Percentiles rank a stretch among this genome's conserved stretches.
Evolutionary conservation across 2,888 invertebrate species (phyloP).

Genomic region (Acanthococcus lagerstroemiae): DNA sequence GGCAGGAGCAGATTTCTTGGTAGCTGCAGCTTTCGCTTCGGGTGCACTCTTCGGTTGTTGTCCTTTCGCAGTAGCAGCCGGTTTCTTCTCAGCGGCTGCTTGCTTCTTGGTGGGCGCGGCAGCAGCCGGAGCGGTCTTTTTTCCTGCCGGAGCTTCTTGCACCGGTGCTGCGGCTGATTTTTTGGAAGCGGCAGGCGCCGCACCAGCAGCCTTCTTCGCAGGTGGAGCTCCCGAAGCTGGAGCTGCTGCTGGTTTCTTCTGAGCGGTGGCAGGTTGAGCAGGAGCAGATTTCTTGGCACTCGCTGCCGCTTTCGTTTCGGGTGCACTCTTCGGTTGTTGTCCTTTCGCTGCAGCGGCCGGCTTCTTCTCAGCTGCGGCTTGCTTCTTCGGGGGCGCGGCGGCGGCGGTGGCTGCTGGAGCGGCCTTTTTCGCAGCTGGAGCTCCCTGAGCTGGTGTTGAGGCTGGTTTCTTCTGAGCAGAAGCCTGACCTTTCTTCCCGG

Average conservation of each 20-base stretch:
- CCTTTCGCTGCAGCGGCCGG: not conserved
- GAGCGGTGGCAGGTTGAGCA: constrained; percentile 7
- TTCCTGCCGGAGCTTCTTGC: constrained; percentile 27
- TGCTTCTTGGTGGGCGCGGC: constrained; percentile 10
- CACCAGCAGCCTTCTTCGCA: constrained; percentile 26
- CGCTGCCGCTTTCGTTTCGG: constrained; percentile 1
- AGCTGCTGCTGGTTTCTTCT: constrained; percentile 27
- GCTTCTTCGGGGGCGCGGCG: constrained; percentile 10
- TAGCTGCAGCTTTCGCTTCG: not conserved
- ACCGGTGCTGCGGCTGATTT: constrained; percentile 27
- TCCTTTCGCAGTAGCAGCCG: not conserved
- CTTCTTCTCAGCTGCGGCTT: not conserved
- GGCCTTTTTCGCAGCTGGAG: constrained; percentile 29
- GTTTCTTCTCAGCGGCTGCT: not conserved
- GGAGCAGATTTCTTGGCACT: constrained; percentile 25
- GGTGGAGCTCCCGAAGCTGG: no score
- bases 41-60: not conserved
- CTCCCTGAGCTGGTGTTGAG: constrained; percentile 28
- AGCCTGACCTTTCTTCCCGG: constrained; percentile 20
- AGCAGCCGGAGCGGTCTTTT: constrained; percentile 22
- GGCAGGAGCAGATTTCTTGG: constrained; percentile 33
- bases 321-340: not conserved
- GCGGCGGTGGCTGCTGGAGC: no score
- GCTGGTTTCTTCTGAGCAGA: constrained; percentile 27
- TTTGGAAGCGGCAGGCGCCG: constrained; percentile 28